Evolutionary conservation across 1,140 invertebrate genomes (phyloP).

Genomic region (Dendroctonus ponderosae): DNA sequence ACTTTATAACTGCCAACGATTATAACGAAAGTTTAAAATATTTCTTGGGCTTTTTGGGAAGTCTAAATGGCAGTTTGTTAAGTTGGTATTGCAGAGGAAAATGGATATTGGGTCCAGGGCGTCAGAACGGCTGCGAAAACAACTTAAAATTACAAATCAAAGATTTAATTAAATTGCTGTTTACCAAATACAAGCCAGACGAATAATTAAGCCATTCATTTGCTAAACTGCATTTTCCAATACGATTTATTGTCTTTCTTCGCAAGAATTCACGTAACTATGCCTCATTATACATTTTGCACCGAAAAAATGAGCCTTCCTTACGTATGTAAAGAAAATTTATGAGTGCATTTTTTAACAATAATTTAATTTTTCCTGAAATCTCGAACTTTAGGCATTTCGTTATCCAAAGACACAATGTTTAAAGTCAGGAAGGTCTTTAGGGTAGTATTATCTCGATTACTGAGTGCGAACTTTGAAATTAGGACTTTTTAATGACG

Average conservation of each 20-base stretch:
- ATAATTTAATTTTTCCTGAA: too few species aligned
- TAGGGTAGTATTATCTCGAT: too few species aligned
- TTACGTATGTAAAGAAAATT: too few species aligned
- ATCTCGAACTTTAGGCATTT: too few species aligned
- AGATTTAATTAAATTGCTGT: conserved; percentile 40
- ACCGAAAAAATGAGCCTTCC: too few species aligned
- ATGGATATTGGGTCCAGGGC: conserved; percentile 30
- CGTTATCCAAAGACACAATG: too few species aligned
- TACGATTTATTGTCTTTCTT: not conserved
- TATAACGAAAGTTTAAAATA: conserved; percentile 23
- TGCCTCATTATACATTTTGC: too few species aligned
- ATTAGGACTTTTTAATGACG: too few species aligned
- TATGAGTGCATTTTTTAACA: too few species aligned
- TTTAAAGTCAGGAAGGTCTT: too few species aligned
- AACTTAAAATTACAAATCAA: conserved; percentile 41
- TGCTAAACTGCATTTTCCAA: conserved; percentile 19
- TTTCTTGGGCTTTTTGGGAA: conserved; percentile 16
- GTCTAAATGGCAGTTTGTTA: conserved; percentile 22
- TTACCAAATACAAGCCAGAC: conserved; percentile 28
- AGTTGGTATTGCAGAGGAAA: conserved; percentile 20
- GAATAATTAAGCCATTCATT: conserved; percentile 26
- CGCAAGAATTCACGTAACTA: too few species aligned
- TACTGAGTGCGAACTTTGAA: too few species aligned
- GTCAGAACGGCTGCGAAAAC: conserved; percentile 39
- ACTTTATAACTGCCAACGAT: conserved; percentile 20